phyloP scores from a whole-genome alignment of 2,113 vertebrate genomes.

The Acanthochromis polyacanthus region DNA sequence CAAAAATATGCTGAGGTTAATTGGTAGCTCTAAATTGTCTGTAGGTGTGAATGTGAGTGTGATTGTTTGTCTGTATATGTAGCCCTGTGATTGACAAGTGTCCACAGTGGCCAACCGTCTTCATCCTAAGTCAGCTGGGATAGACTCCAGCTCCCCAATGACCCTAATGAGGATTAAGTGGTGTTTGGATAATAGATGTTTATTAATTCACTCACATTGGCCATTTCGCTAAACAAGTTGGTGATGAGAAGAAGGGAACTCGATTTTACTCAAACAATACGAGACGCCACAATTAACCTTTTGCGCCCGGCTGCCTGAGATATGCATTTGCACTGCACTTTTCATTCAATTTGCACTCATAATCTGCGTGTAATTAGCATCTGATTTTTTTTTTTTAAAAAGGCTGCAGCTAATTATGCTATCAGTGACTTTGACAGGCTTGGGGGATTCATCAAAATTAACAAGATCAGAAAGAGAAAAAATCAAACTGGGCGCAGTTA shows the following conservation, averaged over 20 bases:
- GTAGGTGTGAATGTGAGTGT: too few relatives aligned
- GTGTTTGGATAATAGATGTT: too few relatives aligned
- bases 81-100: too few relatives aligned
- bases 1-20: too few relatives aligned
- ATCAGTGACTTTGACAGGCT: slow-evolving; percentile 20
- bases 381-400: slow-evolving; percentile 12
- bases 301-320: neutral
- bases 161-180: too few relatives aligned
- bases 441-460: slow-evolving; percentile 25
- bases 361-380: slow-evolving; percentile 49
- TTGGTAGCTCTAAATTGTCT: too few relatives aligned
- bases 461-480: slow-evolving; percentile 12
- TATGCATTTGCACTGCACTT: neutral
- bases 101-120: too few relatives aligned
- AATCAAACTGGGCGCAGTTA: slow-evolving; percentile 21
- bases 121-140: too few relatives aligned
- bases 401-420: slow-evolving; percentile 36
- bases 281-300: slow-evolving; percentile 15
- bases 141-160: too few relatives aligned
- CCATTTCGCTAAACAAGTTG: neutral
- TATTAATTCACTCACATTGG: too few relatives aligned
- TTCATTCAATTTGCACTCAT: slow-evolving; percentile 35
- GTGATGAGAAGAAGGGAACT: neutral
- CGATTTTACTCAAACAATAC: neutral
- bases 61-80: too few relatives aligned